These are phyloP conservation scores for Sesamia nonagrioides DNA, from an alignment of 1,140 invertebrate genomes.

Conservation along the genomic window DNA sequence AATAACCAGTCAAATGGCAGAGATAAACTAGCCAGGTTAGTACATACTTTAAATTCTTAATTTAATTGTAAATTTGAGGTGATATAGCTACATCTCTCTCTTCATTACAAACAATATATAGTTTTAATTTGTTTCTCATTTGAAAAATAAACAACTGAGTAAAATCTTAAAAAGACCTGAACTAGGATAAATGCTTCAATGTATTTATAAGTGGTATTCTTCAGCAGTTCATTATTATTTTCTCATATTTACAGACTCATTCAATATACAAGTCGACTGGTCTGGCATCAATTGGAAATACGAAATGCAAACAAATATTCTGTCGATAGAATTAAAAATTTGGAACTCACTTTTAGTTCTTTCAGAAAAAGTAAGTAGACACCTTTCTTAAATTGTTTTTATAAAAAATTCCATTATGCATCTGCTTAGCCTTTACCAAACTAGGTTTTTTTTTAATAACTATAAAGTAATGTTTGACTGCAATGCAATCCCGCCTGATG, in stretches of 20 bases:
- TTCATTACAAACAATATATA: background rate
- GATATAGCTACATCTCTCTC: too few relatives aligned
- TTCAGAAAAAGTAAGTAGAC: conserved; percentile 79
- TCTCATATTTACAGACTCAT: conserved; percentile 68
- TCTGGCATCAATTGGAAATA: conserved; percentile 82
- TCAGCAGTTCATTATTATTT: background rate
- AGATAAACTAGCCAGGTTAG: conserved; percentile 82
- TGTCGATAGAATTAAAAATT: conserved; percentile 80
- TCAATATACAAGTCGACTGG: conserved; percentile 78
- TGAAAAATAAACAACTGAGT: too few relatives aligned
- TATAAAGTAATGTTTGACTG: too few relatives aligned
- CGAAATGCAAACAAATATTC: conserved; percentile 84
- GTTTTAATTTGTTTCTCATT: conserved; percentile 3
- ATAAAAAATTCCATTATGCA: too few relatives aligned
- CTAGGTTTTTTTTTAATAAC: too few relatives aligned
- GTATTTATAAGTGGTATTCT: too few relatives aligned
- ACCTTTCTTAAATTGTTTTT: background rate
- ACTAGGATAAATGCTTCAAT: too few relatives aligned
- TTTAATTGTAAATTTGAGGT: background rate
- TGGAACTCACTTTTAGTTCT: conserved; percentile 78
- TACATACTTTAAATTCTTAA: background rate
- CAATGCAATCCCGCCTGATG: too few relatives aligned
- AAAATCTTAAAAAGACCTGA: too few relatives aligned
- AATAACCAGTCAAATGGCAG: conserved; percentile 82
- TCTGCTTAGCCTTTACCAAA: too few relatives aligned